These are phyloP conservation scores for Abramis brama DNA, from an alignment of 2,113 vertebrate genomes.

Conservation along the genomic window DNA sequence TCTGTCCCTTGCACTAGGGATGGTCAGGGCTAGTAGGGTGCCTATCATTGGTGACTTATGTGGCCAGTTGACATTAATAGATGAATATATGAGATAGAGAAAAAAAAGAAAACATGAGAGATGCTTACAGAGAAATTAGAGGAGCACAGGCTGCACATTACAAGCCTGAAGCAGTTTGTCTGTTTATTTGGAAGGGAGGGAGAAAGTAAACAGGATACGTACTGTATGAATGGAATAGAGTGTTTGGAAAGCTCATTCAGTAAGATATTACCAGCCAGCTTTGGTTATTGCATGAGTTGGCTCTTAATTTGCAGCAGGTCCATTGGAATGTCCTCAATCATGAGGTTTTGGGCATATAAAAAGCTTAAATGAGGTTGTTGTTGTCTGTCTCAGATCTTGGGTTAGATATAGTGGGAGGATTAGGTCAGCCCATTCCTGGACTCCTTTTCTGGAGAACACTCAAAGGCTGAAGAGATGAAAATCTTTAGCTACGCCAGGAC, in stretches of 20 bases:
- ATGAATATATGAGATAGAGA: conserved; percentile 59
- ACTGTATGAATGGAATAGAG: conserved; percentile 17
- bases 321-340: conserved; percentile 54
- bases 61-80: conserved; percentile 68
- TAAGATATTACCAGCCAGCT: background rate
- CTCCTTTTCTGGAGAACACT: conserved; percentile 1
- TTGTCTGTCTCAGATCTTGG: conserved; percentile 62
- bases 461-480: background rate
- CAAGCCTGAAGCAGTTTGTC: conserved; percentile 69
- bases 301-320: conserved; percentile 38
- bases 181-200: conserved; percentile 23
- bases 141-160: conserved; percentile 74
- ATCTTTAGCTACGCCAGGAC: background rate
- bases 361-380: conserved; percentile 60
- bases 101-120: conserved; percentile 32
- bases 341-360: conserved; percentile 63
- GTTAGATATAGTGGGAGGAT: conserved; percentile 23
- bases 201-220: conserved; percentile 30
- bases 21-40: conserved; percentile 68
- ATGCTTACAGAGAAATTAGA: conserved; percentile 70
- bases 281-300: background rate
- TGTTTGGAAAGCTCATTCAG: conserved; percentile 13
- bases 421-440: background rate
- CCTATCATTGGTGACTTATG: conserved; percentile 75
- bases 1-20: conserved; percentile 73